Percentiles rank a stretch among this genome's conserved stretches.
Evolutionary conservation across 2,888 invertebrate species (phyloP).

Genomic region (Branchinecta sandiegonensis): DNA sequence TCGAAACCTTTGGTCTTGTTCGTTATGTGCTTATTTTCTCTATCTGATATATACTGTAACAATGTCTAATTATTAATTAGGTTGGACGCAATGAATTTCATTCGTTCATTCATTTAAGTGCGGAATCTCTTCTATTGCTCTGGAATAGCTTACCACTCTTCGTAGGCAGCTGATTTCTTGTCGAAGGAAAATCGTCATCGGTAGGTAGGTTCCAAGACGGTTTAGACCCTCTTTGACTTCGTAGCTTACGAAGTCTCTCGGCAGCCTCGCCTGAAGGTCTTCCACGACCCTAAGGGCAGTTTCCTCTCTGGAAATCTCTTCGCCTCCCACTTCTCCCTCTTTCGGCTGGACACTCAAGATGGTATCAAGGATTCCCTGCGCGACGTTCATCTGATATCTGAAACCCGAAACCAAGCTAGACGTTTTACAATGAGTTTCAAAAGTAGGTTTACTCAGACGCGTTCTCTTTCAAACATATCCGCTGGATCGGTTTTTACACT

Average conservation of each 20-base stretch:
- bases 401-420: conserved; percentile 17
- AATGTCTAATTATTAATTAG: too few relatives aligned
- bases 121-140: too few relatives aligned
- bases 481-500: not conserved
- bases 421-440: not conserved
- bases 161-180: conserved; percentile 67
- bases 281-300: conserved; percentile 81
- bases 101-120: too few relatives aligned
- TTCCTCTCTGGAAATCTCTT: conserved; percentile 62
- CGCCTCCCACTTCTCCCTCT: conserved; percentile 81
- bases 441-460: not conserved
- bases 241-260: conserved; percentile 59
- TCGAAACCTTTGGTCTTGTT: too few relatives aligned
- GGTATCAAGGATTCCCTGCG: conserved; percentile 80
- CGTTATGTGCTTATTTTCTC: too few relatives aligned
- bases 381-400: conserved; percentile 84
- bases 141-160: conserved; percentile 48
- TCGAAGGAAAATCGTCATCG: conserved; percentile 86
- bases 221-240: conserved; percentile 54
- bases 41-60: too few relatives aligned
- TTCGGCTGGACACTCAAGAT: conserved; percentile 95
- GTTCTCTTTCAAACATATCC: not conserved
- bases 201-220: conserved; percentile 79
- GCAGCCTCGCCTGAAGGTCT: conserved; percentile 78
- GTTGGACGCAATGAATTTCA: too few relatives aligned